Base-by-base conservation (phyloP, 2,888 invertebrate species). In the Noctua janthina region DNA sequence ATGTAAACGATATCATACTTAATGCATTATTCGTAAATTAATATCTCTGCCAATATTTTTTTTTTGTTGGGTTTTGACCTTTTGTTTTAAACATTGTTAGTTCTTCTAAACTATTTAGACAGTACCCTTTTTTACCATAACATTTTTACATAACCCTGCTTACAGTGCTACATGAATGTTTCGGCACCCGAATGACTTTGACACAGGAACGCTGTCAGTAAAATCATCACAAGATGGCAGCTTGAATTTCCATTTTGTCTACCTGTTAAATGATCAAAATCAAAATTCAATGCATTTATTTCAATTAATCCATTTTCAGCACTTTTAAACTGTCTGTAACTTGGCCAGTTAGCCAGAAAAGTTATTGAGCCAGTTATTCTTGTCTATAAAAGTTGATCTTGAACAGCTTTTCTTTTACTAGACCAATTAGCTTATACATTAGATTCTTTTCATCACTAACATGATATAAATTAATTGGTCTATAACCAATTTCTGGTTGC, bases 401-500 rank as follows among this genome's bases (percentile, higher is more conserved):
- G 1, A 6, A 15, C 29, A 62, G 29, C 15, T 62, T 51, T 51
- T 51, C 5, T 51, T 39, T 39, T 39, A 7, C 8, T 29, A 17
- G 17, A 20, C 3, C 11, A 35, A 13, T 35, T 11, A 29, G 1
- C 29, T 77, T 54, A 29, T 23, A 77, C 11, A 23, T 78, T 54
- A 35, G 23, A 78, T 3, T 23, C 17, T 35, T 66, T 77, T 64
- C 23, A 66, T 66, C 13, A 78, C 5, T 56, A 23, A 23, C 15
- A 66, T 35, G 39, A n/a, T 35, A 78, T 29, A 15, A 46, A 46
- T 67, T 39, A 49, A 67, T 78, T 56, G 20, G 11, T n/a, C 11
- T 49, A n/a, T 79, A 29, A 68, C 17, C 15, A 49, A 79, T 15
- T 79, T 7, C 49, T 49, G 11, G 54, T 54, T 56, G 54, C 82